Conservation (phyloP, 2,113 vertebrate genomes). For the Spilogale gracilis region DNA sequence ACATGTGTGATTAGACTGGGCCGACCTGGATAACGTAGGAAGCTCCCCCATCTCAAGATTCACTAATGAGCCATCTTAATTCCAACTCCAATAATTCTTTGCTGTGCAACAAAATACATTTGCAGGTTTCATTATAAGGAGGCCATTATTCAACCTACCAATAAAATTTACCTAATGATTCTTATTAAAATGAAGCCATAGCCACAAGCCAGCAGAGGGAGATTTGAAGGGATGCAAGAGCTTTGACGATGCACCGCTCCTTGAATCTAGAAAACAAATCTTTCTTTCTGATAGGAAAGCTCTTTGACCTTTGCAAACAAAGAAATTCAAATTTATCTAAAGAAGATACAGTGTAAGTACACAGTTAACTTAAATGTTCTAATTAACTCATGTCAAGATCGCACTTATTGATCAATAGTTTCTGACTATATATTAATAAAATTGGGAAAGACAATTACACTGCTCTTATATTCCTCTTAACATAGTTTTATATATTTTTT, state of each 20-base stretch:
- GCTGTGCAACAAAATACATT: background rate
- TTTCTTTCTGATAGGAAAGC: background rate
- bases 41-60: background rate
- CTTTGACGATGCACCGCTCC: background rate
- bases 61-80: background rate
- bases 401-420: background rate
- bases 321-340: slow-evolving; percentile 36
- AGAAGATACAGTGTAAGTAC: background rate
- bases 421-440: slow-evolving; percentile 29
- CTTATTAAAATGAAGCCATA: background rate
- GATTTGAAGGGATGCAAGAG: background rate
- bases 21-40: background rate
- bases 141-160: background rate
- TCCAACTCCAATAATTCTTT: background rate
- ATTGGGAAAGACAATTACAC: background rate
- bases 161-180: slow-evolving; percentile 8
- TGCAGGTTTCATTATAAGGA: background rate
- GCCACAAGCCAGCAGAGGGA: background rate
- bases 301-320: slow-evolving; percentile 38
- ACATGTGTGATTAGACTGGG: background rate
- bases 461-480: background rate
- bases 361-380: background rate
- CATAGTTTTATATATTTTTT: background rate
- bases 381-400: background rate
- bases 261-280: background rate